Conservation (phyloP, 2,113 vertebrate species). For the Nesoenas mayeri region DNA sequence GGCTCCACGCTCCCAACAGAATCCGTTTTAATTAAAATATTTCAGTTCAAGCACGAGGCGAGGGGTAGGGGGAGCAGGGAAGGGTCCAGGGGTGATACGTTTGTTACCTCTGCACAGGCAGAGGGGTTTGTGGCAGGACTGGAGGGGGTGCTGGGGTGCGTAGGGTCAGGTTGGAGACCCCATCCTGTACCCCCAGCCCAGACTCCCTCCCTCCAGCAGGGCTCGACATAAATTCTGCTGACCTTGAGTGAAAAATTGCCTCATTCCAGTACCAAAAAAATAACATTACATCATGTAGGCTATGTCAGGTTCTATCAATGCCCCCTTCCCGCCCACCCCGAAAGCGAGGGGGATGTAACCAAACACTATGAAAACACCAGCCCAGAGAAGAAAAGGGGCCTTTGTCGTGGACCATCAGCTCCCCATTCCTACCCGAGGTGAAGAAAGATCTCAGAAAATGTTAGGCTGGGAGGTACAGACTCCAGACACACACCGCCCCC, state of each 20-base stretch:
- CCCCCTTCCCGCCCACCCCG: conserved; percentile 73
- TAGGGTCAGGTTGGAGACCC: not conserved
- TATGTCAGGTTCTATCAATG: conserved; percentile 83
- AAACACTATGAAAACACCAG: conserved; percentile 87
- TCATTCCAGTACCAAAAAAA: conserved; percentile 81
- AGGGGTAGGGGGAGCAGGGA: not conserved
- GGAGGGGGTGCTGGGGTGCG: accelerated
- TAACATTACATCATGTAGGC: conserved; percentile 89
- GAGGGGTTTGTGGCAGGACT: not conserved
- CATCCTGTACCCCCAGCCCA: not conserved
- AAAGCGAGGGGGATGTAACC: conserved; percentile 79
- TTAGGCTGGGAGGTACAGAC: conserved; percentile 33
- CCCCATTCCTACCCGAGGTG: conserved; percentile 50
- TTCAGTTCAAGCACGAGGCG: not conserved
- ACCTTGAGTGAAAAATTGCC: conserved; percentile 72
- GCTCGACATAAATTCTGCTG: conserved; percentile 65
- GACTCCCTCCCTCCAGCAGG: not conserved
- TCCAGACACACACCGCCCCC: not conserved
- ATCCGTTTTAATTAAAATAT: conserved; percentile 49
- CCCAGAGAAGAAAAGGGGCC: conserved; percentile 81
- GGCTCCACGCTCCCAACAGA: not conserved
- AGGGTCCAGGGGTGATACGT: not conserved
- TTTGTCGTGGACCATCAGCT: conserved; percentile 74
- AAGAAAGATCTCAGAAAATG: conserved; percentile 56
- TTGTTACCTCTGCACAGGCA: not conserved